phyloP scores from a whole-genome alignment of 2,888 invertebrate genomes.

The Protophormia terraenovae region DNA sequence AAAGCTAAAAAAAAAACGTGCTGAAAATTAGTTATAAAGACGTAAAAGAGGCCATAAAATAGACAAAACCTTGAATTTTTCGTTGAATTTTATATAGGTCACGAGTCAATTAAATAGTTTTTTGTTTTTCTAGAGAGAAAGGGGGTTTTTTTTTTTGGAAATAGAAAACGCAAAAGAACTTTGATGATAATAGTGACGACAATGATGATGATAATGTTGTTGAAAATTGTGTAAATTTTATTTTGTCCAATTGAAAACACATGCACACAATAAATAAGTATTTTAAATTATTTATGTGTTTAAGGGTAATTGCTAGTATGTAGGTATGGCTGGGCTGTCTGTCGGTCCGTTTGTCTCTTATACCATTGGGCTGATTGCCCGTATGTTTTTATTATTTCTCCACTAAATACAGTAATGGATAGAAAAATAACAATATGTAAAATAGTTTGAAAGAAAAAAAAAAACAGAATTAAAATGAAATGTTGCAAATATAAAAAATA shows the following conservation, averaged over 20 bases:
- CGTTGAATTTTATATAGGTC: not conserved
- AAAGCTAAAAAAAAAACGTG: not conserved
- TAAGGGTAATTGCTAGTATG: constrained; percentile 14
- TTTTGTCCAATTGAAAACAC: constrained; percentile 10
- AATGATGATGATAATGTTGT: not conserved
- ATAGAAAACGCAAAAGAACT: not conserved
- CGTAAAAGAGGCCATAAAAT: not conserved
- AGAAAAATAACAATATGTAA: not conserved
- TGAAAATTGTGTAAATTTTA: not conserved
- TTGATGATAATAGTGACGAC: not conserved
- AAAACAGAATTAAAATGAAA: no score
- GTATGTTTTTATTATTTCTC: not conserved
- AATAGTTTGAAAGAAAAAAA: no score
- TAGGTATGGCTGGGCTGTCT: not conserved
- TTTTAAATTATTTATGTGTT: constrained; percentile 13
- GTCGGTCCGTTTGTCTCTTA: not conserved
- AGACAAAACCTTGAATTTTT: not conserved
- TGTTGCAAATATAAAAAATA: no score
- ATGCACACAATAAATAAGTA: constrained; percentile 22
- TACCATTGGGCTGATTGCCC: not conserved
- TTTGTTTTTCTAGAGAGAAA: not conserved
- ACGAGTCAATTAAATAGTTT: constrained; percentile 5
- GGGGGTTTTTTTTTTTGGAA: not conserved
- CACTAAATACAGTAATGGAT: not conserved
- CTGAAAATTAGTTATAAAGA: not conserved